Conservation (phyloP, 2,888 invertebrate species). For the Protula sp. region DNA sequence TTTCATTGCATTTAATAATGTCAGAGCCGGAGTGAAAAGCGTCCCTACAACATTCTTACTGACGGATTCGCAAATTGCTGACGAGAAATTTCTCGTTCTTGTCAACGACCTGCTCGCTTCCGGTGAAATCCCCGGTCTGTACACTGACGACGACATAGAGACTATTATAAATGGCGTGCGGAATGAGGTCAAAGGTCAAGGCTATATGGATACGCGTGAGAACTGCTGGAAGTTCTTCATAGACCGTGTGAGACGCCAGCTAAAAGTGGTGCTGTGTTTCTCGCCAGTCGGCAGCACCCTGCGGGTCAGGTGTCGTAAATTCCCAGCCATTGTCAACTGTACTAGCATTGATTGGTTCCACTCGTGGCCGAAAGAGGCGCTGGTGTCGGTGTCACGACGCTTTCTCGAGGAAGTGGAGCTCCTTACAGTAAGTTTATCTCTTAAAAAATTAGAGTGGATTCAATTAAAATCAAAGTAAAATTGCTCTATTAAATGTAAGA, state of each 20-base stretch:
- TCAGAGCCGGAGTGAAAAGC: slow-evolving; percentile 88
- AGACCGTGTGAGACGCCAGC: slow-evolving; percentile 75
- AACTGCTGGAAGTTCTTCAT: slow-evolving; percentile 98
- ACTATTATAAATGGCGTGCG: slow-evolving; percentile 79
- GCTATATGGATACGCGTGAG: slow-evolving; percentile 83
- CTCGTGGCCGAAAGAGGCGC: slow-evolving; percentile 96
- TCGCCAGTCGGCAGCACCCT: slow-evolving; percentile 91
- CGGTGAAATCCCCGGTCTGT: slow-evolving; percentile 91
- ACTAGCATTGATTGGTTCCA: slow-evolving; percentile 98
- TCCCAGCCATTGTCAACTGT: slow-evolving; percentile 91
- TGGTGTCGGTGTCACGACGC: slow-evolving; percentile 84
- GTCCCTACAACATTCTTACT: slow-evolving; percentile 93
- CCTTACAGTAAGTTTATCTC: slow-evolving; percentile 72
- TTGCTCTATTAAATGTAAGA: no score
- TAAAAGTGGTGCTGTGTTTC: no score
- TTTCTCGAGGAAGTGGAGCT: slow-evolving; percentile 77
- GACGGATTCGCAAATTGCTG: slow-evolving; percentile 94
- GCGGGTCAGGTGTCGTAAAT: slow-evolving; percentile 84
- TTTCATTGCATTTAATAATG: no score
- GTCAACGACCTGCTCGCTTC: slow-evolving; percentile 93
- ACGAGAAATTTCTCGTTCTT: slow-evolving; percentile 87
- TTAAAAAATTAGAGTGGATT: no score
- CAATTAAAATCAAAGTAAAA: no score
- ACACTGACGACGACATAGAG: slow-evolving; percentile 92
- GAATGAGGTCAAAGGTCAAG: slow-evolving; percentile 63